Percentiles rank a stretch among this genome's conserved stretches.
Evolutionary conservation across 2,888 invertebrate species (phyloP).

Genomic region (Leucoptera coffeella): DNA sequence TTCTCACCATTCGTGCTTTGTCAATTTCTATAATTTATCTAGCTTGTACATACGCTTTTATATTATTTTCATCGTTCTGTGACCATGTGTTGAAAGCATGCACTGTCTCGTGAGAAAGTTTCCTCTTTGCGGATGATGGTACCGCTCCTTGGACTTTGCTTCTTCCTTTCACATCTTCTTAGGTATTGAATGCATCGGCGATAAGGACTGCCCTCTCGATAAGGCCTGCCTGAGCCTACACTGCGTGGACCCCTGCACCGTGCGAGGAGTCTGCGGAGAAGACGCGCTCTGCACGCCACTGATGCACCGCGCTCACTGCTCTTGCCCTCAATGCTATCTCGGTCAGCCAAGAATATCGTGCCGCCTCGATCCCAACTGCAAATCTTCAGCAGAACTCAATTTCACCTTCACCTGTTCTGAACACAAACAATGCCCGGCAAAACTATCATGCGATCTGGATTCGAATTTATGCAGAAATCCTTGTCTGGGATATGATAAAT

Average conservation of each 20-base stretch:
- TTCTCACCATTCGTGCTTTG: conserved; percentile 56
- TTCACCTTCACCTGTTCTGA: conserved; percentile 58
- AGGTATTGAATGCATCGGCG: conserved; percentile 85
- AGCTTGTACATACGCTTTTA: conserved; percentile 59
- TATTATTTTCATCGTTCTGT: conserved; percentile 47
- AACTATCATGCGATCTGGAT: conserved; percentile 63
- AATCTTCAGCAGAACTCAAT: conserved; percentile 55
- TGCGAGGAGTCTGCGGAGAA: conserved; percentile 82
- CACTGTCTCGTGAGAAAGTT: conserved; percentile 71
- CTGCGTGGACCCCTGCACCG: conserved; percentile 86
- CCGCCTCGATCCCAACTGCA: conserved; percentile 73
- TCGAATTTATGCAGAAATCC: conserved; percentile 76
- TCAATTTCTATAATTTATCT: conserved; percentile 47
- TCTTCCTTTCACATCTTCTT: conserved; percentile 56
- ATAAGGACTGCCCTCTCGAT: conserved; percentile 87
- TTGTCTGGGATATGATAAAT: conserved; percentile 64
- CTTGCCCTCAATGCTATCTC: conserved; percentile 82
- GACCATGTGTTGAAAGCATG: conserved; percentile 57
- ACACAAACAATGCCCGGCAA: conserved; percentile 67
- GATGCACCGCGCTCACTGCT: conserved; percentile 79
- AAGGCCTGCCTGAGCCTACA: conserved; percentile 87
- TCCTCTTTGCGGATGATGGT: conserved; percentile 86
- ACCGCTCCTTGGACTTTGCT: conserved; percentile 65
- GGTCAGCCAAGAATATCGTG: conserved; percentile 78
- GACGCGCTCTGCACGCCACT: conserved; percentile 85